Evolutionary conservation across 1,140 invertebrate species (phyloP).

Genomic region (Anoplophora glabripennis): DNA sequence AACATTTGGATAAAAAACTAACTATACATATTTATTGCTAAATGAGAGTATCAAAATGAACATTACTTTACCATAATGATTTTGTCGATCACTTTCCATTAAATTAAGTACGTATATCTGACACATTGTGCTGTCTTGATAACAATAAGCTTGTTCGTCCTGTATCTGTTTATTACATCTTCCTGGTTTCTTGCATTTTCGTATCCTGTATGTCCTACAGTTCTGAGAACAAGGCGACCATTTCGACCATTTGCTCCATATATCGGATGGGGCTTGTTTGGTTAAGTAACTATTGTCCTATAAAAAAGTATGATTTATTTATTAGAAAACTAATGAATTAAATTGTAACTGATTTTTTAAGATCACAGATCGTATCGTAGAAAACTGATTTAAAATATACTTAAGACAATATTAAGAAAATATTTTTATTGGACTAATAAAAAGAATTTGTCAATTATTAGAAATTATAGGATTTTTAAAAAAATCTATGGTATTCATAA

Average conservation of each 20-base stretch:
- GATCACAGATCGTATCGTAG: too few relatives aligned
- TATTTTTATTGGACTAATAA: too few relatives aligned
- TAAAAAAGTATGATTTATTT: too few relatives aligned
- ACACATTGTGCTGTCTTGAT: conserved; percentile 74
- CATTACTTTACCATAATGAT: neutral
- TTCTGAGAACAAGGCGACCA: conserved; percentile 50
- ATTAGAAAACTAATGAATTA: too few relatives aligned
- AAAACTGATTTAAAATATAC: too few relatives aligned
- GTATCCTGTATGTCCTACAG: conserved; percentile 50
- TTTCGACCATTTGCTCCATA: conserved; percentile 50
- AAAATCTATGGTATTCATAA: too few relatives aligned
- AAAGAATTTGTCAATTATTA: too few relatives aligned
- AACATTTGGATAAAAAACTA: neutral
- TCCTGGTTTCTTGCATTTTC: conserved; percentile 70
- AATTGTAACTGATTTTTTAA: too few relatives aligned
- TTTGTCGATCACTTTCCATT: conserved; percentile 17
- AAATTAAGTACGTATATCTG: conserved; percentile 66
- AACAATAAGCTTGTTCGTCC: conserved; percentile 81
- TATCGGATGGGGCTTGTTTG: conserved; percentile 31
- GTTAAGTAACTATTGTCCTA: conserved; percentile 33
- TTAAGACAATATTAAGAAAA: too few relatives aligned
- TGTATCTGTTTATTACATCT: conserved; percentile 70
- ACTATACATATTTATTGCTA: neutral
- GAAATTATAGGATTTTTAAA: too few relatives aligned
- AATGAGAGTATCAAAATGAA: too few relatives aligned